Percentiles rank a stretch among this genome's conserved stretches.
Evolutionary conservation across 2,888 invertebrate genomes (phyloP).

Genomic region (Ectropis crepuscularia): DNA sequence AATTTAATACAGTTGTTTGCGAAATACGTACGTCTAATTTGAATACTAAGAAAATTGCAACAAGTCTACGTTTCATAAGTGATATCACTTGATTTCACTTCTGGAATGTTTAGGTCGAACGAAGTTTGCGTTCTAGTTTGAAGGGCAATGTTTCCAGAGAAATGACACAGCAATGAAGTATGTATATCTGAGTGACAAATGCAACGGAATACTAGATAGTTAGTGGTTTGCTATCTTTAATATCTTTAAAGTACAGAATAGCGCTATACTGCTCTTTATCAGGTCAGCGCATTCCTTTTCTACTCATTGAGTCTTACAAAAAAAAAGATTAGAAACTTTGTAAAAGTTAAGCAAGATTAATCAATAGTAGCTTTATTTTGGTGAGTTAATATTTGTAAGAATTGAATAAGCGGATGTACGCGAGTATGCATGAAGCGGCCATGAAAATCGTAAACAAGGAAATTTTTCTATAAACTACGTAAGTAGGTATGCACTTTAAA

Average conservation of each 20-base stretch:
- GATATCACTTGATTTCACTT: conserved; percentile 23
- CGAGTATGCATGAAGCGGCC: neutral
- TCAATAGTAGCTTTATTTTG: too few relatives aligned
- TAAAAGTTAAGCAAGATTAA: too few relatives aligned
- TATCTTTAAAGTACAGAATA: too few relatives aligned
- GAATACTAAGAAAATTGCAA: conserved; percentile 23
- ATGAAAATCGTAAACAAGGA: neutral
- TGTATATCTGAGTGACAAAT: too few relatives aligned
- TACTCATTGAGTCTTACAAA: too few relatives aligned
- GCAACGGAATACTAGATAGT: too few relatives aligned
- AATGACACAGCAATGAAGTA: too few relatives aligned
- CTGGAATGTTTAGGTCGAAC: neutral
- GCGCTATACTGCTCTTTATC: too few relatives aligned
- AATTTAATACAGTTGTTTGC: conserved; percentile 12
- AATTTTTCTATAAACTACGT: neutral
- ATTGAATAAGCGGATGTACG: neutral
- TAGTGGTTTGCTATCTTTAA: too few relatives aligned
- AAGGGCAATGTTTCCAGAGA: too few relatives aligned
- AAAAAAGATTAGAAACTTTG: too few relatives aligned
- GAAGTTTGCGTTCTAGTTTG: conserved; percentile 7
- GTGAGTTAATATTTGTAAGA: neutral
- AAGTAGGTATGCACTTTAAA: neutral
- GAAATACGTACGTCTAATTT: conserved; percentile 7
- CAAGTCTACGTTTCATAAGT: conserved; percentile 20
- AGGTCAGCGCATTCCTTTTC: too few relatives aligned